A percentile compares a stretch with the other conserved stretches of the same genome.
phyloP scores from a whole-genome alignment of 2,113 vertebrate species.

The Caracal caracal region DNA sequence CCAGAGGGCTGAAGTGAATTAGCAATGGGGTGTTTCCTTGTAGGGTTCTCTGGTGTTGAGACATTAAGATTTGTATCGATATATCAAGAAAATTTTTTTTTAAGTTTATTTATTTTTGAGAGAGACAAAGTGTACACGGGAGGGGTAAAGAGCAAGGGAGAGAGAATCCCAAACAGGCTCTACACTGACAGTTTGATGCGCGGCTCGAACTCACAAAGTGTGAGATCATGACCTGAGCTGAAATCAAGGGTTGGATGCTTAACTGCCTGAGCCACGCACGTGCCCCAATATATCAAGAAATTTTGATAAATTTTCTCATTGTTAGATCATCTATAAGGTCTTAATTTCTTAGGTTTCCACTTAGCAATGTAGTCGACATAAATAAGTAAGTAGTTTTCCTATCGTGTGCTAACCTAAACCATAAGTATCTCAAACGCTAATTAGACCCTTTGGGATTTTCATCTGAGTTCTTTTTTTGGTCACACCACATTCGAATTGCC shows the following conservation, averaged over 20 bases:
- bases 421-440: rapidly evolving
- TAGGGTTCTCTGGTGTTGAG: not conserved
- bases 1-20: rapidly evolving
- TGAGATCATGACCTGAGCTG: too few species aligned
- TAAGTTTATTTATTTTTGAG: too few species aligned
- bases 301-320: not conserved
- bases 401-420: not conserved
- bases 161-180: too few species aligned
- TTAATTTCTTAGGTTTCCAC: not conserved
- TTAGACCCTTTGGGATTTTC: not conserved
- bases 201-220: too few species aligned
- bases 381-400: not conserved
- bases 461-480: not conserved
- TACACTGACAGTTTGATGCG: too few species aligned
- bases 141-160: too few species aligned
- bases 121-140: too few species aligned
- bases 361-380: rapidly evolving
- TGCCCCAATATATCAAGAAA: too few species aligned
- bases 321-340: rapidly evolving
- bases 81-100: too few species aligned
- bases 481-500: rapidly evolving
- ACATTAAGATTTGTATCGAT: rapidly evolving
- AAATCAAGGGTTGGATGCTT: too few species aligned
- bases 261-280: too few species aligned
- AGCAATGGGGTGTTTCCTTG: too few species aligned